A percentile compares a stretch with the other conserved stretches of the same genome.
Conservation (phyloP, 2,113 vertebrate genomes). For the Nibea coibor region DNA sequence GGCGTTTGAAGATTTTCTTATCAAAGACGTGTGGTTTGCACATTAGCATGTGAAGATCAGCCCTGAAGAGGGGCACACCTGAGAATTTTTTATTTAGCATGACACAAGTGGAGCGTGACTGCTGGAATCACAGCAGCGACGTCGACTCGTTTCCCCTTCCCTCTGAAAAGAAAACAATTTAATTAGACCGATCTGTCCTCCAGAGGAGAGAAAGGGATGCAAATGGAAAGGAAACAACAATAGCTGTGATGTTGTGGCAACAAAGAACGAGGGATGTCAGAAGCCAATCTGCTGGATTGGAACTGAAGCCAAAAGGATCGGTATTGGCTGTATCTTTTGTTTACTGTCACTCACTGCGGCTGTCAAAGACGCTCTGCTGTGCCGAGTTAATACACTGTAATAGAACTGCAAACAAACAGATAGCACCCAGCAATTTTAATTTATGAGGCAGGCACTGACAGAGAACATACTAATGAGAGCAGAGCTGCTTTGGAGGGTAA, state of each 20-base stretch:
- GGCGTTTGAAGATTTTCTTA: slow-evolving; percentile 58
- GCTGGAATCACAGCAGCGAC: slow-evolving; percentile 14
- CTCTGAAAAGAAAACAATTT: slow-evolving; percentile 18
- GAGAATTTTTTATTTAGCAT: slow-evolving; percentile 42
- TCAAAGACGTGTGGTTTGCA: slow-evolving; percentile 28
- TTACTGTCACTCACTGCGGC: slow-evolving; percentile 23
- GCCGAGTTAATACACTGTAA: slow-evolving; percentile 24
- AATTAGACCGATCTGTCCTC: slow-evolving; percentile 46
- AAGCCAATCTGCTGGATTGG: slow-evolving; percentile 12
- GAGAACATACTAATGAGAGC: slow-evolving; percentile 3
- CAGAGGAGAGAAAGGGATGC: slow-evolving; percentile 6
- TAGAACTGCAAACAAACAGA: slow-evolving; percentile 37
- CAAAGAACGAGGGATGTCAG: slow-evolving; percentile 36
- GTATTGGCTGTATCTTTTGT: slow-evolving; percentile 28
- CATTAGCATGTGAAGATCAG: slow-evolving; percentile 48
- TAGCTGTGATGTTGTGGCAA: slow-evolving; percentile 35
- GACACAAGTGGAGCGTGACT: slow-evolving; percentile 21
- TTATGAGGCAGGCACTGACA: slow-evolving; percentile 6
- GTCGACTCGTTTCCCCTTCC: slow-evolving; percentile 44
- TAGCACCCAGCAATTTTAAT: slow-evolving; percentile 27
- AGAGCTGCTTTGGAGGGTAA: background rate
- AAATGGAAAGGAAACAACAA: slow-evolving; percentile 35
- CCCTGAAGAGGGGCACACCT: slow-evolving; percentile 45
- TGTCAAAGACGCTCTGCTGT: slow-evolving; percentile 27
- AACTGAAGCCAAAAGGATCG: slow-evolving; percentile 12